Evolutionary conservation across 2,888 invertebrate genomes (phyloP), one percentile per base, ranked within the genome.

Genomic region (Drosophila ustulata): DNA sequence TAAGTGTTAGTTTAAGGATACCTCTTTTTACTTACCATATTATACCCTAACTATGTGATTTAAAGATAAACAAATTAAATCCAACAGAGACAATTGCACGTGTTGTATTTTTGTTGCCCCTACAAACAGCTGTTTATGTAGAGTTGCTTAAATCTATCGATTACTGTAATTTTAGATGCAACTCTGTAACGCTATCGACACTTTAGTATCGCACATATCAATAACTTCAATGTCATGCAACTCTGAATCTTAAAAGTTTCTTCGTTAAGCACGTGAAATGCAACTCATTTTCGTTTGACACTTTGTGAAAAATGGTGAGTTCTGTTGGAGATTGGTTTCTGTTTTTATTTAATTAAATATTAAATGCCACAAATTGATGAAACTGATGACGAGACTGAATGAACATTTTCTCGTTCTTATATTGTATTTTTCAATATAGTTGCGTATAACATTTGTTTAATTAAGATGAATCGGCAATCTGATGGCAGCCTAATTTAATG

Each of bases 331-430:
- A 13, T 13, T 18, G 3, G 7, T 34, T 34, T 34, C 9, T 34
- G 3, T 41, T 18, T 9, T 18, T 41, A 4, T 3, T 23, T 30
- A 13, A 6, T 32, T 28, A 0, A 3, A 18, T 43, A 13, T 30
- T 8, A 4, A 18, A 28, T 37, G 77, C 80, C 71, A 56, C 89
- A 88, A 78, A 76, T 5, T 91, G 90, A 90, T 90, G 90, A 91
- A 62, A 90, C 83, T 81, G 90, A 90, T 90, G 90, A 90, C 90
- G 90, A 90, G 90, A 91, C 90, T 89, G 91, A 90, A 88, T 62
- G 71, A 13, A 74, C 76, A 72, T 74, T 76, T 76, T 64, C 68
- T 75, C 72, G 71, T 32, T 28, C 51, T 63, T 61, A 23, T 51
- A 34, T 67, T 84, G 89, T 84, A 84, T 84, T 25, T 67, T 84